Conservation (phyloP, 2,888 invertebrate genomes). For the Epirrita christyi region DNA sequence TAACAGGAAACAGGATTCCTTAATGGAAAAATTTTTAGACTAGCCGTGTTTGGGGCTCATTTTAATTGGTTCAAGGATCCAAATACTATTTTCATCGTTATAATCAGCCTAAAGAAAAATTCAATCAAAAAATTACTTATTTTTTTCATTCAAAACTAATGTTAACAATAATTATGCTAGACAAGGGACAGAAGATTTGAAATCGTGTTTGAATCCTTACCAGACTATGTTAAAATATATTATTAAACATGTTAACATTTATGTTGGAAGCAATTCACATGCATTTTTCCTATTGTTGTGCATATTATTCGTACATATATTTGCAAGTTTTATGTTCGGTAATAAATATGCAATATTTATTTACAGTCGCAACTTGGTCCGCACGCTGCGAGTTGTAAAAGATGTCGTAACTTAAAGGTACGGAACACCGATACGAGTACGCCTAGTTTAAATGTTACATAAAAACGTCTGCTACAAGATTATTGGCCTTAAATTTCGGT, state of each 20-base stretch:
- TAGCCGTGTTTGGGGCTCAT: too few species aligned
- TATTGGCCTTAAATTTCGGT: slow-evolving; percentile 34
- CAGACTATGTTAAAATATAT: background rate
- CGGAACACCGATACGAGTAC: slow-evolving; percentile 31
- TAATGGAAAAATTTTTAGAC: too few species aligned
- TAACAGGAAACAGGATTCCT: too few species aligned
- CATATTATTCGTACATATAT: too few species aligned
- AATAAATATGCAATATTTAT: slow-evolving; percentile 38
- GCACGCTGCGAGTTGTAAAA: slow-evolving; percentile 37
- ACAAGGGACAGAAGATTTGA: too few species aligned
- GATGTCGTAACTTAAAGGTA: slow-evolving; percentile 34
- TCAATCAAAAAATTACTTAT: too few species aligned
- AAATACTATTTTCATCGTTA: too few species aligned
- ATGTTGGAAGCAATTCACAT: background rate
- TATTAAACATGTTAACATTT: background rate
- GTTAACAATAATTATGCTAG: too few species aligned
- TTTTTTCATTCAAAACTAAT: too few species aligned
- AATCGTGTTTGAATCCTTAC: too few species aligned
- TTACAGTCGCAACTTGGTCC: slow-evolving; percentile 32
- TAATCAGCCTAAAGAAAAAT: too few species aligned
- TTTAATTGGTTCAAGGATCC: too few species aligned
- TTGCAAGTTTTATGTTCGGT: slow-evolving; percentile 30
- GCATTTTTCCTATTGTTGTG: background rate
- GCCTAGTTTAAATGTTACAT: slow-evolving; percentile 36
- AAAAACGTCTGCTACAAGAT: slow-evolving; percentile 36